These are phyloP conservation scores for Caenorhabditis brenneri DNA, from an alignment of 1,140 invertebrate genomes.

Conservation along the genomic window DNA sequence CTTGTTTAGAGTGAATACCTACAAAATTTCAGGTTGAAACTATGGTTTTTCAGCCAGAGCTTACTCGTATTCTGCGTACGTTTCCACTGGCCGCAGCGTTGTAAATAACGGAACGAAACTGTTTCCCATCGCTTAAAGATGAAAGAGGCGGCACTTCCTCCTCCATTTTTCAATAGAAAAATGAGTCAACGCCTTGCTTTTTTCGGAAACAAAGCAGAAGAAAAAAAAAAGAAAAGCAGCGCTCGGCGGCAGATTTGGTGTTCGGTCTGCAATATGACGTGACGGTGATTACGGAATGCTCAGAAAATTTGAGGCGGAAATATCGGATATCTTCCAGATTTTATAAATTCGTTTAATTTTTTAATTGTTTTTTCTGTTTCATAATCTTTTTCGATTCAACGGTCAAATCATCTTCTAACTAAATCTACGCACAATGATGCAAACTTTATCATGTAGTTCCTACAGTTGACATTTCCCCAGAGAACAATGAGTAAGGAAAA, in stretches of 20 bases:
- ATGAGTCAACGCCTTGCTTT: too few relatives aligned
- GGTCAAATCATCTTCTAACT: neutral
- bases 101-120: slow-evolving; percentile 40
- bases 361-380: neutral
- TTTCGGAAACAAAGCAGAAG: neutral
- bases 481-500: neutral
- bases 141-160: neutral
- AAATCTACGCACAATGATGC: neutral
- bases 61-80: slow-evolving; percentile 14
- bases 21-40: neutral
- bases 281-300: neutral
- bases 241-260: neutral
- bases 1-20: neutral
- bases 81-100: slow-evolving; percentile 36
- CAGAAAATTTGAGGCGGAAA: neutral
- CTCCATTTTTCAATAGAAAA: neutral
- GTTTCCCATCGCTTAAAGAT: slow-evolving; percentile 70
- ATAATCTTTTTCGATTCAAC: neutral
- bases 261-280: neutral
- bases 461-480: neutral
- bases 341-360: neutral
- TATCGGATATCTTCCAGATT: slow-evolving; percentile 14
- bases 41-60: neutral
- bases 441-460: neutral
- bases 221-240: neutral